Evolutionary conservation across 2,888 invertebrate genomes (phyloP), one percentile per base, ranked within the genome.

Genomic region (Meganola albula): DNA sequence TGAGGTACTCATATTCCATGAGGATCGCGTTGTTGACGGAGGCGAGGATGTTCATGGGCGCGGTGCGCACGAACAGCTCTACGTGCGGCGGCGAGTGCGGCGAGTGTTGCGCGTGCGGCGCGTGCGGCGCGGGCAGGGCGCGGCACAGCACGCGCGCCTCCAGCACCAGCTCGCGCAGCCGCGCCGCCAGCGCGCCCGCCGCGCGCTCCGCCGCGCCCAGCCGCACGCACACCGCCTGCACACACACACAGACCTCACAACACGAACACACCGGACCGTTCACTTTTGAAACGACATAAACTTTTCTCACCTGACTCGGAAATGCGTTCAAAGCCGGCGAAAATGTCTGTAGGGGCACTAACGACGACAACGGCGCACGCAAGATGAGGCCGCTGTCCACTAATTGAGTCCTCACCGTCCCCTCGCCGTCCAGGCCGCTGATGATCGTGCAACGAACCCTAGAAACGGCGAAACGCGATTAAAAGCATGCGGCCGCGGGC

Each of bases 11-110:
- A 48, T 86, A 84, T 57, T 92, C 91, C 56, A 91, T 79, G 18
- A 87, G 74, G 25, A 94, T 87, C 8, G 90, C 89, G 56, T 90
- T 90, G 70, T 93, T 93, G 38, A 94, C 89, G 34, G 90, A 92
- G 53, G 89, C 90, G 40, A 93, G 77, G 16, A 89, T 85, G 53
- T 89, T 88, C 47, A 88, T 88, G 9, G 89, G 87, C 39, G 88
- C 88, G 30, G 89, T 83, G 55, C 93, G 87, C 54, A 90, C 91
- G 72, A 91, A 92, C 31, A 94, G 87, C 60, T 92, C 92, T 1
- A 92, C 91, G 35, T 87, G 57, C 4, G 89, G 87, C 67, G 59
- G 69, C 32, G 11, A 59, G 55, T 23, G 59, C 53, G 38, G 56
- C 26, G 53, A 65, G 34, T 59, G 86, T 67, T 55, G 67, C 27